phyloP scores from a whole-genome alignment of 1,140 invertebrate genomes.

The Triops longicaudatus region DNA sequence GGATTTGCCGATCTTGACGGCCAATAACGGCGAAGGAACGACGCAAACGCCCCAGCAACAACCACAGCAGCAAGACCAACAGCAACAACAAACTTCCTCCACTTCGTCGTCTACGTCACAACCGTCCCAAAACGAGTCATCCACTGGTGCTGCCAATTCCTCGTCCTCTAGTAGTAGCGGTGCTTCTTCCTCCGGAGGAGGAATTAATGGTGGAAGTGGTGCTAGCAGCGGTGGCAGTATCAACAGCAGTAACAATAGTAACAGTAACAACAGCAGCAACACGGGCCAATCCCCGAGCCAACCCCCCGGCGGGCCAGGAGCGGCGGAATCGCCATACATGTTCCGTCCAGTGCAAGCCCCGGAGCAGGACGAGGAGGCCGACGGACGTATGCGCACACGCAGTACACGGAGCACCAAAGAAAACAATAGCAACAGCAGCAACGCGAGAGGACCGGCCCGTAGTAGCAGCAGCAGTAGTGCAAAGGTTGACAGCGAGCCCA shows the following conservation, averaged over 20 bases:
- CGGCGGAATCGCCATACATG: constrained; percentile 50
- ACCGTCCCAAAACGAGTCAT: constrained; percentile 19
- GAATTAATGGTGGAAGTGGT: background rate
- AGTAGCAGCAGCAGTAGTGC: constrained; percentile 26
- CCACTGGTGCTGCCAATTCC: constrained; percentile 3
- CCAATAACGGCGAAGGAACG: constrained; percentile 42
- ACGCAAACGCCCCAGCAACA: constrained; percentile 32
- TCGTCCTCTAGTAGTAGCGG: background rate
- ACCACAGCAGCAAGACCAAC: constrained; percentile 32
- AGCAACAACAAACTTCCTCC: constrained; percentile 30
- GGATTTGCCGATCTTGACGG: constrained; percentile 46
- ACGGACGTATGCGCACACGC: constrained; percentile 72
- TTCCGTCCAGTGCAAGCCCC: constrained; percentile 57
- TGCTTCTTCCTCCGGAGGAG: background rate
- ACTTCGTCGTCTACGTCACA: constrained; percentile 27
- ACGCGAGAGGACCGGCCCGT: background rate
- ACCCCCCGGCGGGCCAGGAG: background rate
- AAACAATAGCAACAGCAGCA: constrained; percentile 32
- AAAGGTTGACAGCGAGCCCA: constrained; percentile 60
- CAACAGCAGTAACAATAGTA: background rate
- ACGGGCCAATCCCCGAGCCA: constrained; percentile 18
- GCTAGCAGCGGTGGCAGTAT: background rate
- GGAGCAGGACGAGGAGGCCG: constrained; percentile 55
- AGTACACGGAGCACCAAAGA: constrained; percentile 69
- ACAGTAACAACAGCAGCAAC: background rate